Conservation (phyloP, 2,888 invertebrate genomes). For the Biston stratarius region DNA sequence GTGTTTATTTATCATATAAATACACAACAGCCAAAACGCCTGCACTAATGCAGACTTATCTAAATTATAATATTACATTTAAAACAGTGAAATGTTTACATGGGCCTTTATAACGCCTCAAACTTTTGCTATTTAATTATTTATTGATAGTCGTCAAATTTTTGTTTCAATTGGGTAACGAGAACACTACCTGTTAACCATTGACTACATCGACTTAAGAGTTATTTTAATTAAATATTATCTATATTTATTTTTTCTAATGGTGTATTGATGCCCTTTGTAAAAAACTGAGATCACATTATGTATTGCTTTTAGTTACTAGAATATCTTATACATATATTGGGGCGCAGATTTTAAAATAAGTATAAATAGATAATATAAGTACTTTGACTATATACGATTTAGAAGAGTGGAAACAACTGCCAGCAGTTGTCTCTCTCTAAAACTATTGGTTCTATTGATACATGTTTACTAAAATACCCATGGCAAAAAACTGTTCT, state of each 20-base stretch:
- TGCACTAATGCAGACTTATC: slow-evolving; percentile 51
- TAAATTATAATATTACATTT: slow-evolving; percentile 53
- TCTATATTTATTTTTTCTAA: slow-evolving; percentile 74
- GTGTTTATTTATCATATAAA: slow-evolving; percentile 56
- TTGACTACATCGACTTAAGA: slow-evolving; percentile 82
- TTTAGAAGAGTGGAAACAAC: slow-evolving; percentile 52
- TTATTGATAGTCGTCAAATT: slow-evolving; percentile 66
- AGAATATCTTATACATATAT: slow-evolving; percentile 30
- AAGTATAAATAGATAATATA: background rate
- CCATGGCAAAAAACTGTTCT: no score
- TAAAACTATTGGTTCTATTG: slow-evolving; percentile 28
- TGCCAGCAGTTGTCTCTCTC: slow-evolving; percentile 64
- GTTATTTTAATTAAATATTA: slow-evolving; percentile 75
- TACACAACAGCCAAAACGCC: slow-evolving; percentile 76
- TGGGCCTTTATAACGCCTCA: slow-evolving; percentile 45
- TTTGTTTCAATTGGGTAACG: slow-evolving; percentile 69
- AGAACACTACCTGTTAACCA: slow-evolving; percentile 83
- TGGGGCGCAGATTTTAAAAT: slow-evolving; percentile 36
- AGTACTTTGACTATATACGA: background rate
- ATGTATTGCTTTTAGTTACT: slow-evolving; percentile 34
- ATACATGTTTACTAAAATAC: background rate
- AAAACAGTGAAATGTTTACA: slow-evolving; percentile 39
- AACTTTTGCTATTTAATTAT: slow-evolving; percentile 66
- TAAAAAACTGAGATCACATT: slow-evolving; percentile 60
- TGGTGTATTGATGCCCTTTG: slow-evolving; percentile 67